Percentiles rank a stretch among this genome's conserved stretches.
phyloP scores from a whole-genome alignment of 2,797 vertebrate species.

The Pseudochaenichthys georgianus region DNA sequence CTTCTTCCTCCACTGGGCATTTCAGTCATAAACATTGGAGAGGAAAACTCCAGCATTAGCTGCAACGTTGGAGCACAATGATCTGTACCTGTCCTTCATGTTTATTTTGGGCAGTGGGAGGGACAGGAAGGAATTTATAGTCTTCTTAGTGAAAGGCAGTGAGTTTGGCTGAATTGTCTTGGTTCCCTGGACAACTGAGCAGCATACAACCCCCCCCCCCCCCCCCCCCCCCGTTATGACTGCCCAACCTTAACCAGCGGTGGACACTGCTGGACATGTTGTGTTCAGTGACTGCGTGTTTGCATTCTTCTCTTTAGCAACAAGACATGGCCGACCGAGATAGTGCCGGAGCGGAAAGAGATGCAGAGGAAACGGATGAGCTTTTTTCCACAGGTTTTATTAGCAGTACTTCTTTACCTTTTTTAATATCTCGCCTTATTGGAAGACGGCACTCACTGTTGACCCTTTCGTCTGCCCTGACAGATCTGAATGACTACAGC shows the following conservation, averaged over 20 bases:
- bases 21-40: neutral
- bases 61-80: neutral
- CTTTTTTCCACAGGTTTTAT: slow-evolving; percentile 71
- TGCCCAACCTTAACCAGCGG: slow-evolving; percentile 25
- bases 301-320: slow-evolving; percentile 32
- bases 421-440: neutral
- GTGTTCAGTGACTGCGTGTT: slow-evolving; percentile 25
- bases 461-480: slow-evolving; percentile 1
- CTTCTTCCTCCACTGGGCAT: no score
- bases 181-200: no score
- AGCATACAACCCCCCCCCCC: slow-evolving; percentile 58
- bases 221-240: neutral
- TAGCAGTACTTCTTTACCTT: neutral
- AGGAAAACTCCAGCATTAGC: neutral
- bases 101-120: neutral
- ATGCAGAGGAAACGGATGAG: slow-evolving; percentile 61
- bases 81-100: neutral
- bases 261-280: slow-evolving; percentile 7
- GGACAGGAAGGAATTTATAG: slow-evolving; percentile 45
- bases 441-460: neutral
- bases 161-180: slow-evolving; percentile 23
- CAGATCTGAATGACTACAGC: slow-evolving; percentile 62
- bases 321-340: slow-evolving; percentile 67
- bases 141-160: slow-evolving; percentile 30
- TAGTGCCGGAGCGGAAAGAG: slow-evolving; percentile 13